phyloP scores from a whole-genome alignment of 2,888 invertebrate species.

The Nymphalis urticae region DNA sequence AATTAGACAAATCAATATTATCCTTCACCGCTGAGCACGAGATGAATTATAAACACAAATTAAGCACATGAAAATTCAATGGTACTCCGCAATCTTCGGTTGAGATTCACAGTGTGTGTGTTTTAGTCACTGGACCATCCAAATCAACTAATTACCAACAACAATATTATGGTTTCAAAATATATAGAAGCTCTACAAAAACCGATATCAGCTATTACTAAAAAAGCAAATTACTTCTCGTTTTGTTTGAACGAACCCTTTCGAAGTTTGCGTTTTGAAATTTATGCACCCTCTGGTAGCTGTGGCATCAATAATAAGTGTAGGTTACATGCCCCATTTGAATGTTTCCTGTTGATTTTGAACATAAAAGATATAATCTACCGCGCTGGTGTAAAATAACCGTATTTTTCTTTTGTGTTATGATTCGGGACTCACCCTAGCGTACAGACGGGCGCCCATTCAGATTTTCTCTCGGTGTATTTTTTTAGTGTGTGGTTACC shows the following conservation, averaged over 20 bases:
- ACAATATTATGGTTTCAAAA: background rate
- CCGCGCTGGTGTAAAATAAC: conserved; percentile 80
- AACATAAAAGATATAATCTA: conserved; percentile 81
- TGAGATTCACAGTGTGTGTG: too few species aligned
- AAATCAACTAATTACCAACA: too few species aligned
- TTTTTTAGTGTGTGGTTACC: conserved; percentile 58
- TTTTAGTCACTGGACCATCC: too few species aligned
- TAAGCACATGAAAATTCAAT: too few species aligned
- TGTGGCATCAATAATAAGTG: conserved; percentile 77
- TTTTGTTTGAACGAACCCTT: conserved; percentile 74
- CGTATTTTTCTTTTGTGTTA: conserved; percentile 78
- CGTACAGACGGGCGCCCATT: conserved; percentile 59
- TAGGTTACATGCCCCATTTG: conserved; percentile 82
- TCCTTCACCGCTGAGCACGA: too few species aligned
- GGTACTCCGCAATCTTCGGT: too few species aligned
- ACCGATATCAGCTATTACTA: conserved; percentile 53
- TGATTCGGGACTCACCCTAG: conserved; percentile 69
- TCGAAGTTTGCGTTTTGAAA: conserved; percentile 64
- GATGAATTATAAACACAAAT: too few species aligned
- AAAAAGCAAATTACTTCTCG: conserved; percentile 54
- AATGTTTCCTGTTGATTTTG: conserved; percentile 81
- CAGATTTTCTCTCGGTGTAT: conserved; percentile 53
- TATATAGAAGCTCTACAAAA: conserved; percentile 48
- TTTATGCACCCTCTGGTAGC: conserved; percentile 75
- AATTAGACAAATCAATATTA: too few species aligned